Evolutionary conservation across 2,888 invertebrate genomes (phyloP).

Genomic region (Anthoptus insignis): DNA sequence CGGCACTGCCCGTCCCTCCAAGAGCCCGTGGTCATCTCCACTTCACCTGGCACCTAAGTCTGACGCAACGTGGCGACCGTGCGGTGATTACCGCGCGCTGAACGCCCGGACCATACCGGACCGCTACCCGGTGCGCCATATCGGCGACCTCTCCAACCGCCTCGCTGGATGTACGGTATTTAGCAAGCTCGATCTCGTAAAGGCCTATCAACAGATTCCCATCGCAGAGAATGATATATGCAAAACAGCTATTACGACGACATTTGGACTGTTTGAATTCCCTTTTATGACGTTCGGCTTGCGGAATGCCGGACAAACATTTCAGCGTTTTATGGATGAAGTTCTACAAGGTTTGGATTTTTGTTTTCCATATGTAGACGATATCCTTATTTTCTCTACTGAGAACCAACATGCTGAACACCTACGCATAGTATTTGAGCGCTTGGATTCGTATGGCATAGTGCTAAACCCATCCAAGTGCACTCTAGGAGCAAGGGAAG

Average conservation of each 20-base stretch:
- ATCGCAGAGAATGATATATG: constrained; percentile 53
- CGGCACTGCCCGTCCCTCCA: constrained; percentile 48
- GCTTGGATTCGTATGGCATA: constrained; percentile 39
- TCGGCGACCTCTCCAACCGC: constrained; percentile 4
- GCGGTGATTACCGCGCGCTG: constrained; percentile 57
- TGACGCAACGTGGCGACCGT: constrained; percentile 54
- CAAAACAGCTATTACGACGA: constrained; percentile 47
- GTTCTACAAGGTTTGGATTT: constrained; percentile 56
- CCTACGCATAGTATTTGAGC: constrained; percentile 31
- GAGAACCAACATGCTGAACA: constrained; percentile 52
- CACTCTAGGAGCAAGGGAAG: constrained; percentile 44
- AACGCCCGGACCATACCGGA: constrained; percentile 54
- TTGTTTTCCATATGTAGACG: constrained; percentile 59
- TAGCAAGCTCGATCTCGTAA: constrained; percentile 16
- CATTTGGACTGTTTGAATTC: constrained; percentile 15
- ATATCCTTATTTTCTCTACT: constrained; percentile 49
- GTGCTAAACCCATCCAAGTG: constrained; percentile 54
- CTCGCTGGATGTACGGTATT: constrained; percentile 14
- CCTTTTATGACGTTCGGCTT: constrained; percentile 61
- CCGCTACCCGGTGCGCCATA: constrained; percentile 49
- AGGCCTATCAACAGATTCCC: constrained; percentile 66
- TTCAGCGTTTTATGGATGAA: constrained; percentile 61
- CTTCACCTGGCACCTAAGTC: constrained; percentile 54
- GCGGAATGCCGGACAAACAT: constrained; percentile 63
- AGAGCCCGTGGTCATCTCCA: constrained; percentile 55